Evolutionary conservation across 2,797 vertebrate species (phyloP).

Genomic region (Chelidonichthys spinosus): DNA sequence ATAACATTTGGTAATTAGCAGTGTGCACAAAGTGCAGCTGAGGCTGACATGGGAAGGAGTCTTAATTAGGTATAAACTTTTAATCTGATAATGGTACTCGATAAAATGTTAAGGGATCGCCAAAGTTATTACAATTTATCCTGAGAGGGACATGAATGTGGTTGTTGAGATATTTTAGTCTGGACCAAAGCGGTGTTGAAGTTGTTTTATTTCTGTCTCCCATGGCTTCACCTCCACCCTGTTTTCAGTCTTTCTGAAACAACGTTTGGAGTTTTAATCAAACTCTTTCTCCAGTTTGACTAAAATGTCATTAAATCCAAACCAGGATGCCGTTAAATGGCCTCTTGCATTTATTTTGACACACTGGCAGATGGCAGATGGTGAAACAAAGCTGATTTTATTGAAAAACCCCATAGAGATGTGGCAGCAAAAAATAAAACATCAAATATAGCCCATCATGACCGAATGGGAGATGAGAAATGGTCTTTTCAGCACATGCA

Average conservation of each 20-base stretch:
- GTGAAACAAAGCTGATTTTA: slow-evolving; percentile 69
- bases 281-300: slow-evolving; percentile 46
- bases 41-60: background rate
- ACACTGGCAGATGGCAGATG: slow-evolving; percentile 75
- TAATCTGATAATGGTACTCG: background rate
- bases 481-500: slow-evolving; percentile 9
- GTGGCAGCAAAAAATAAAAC: slow-evolving; percentile 15
- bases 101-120: background rate
- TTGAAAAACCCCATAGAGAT: slow-evolving; percentile 55
- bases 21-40: background rate
- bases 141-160: slow-evolving; percentile 1
- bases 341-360: slow-evolving; percentile 63
- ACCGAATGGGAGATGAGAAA: slow-evolving; percentile 24
- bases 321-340: slow-evolving; percentile 56
- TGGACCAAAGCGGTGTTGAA: background rate
- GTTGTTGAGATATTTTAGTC: background rate
- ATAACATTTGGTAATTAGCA: background rate
- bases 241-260: slow-evolving; percentile 20
- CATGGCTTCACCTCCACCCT: slow-evolving; percentile 3
- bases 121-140: background rate
- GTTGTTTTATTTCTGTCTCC: slow-evolving; percentile 17
- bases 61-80: background rate
- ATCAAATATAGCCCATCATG: slow-evolving; percentile 18
- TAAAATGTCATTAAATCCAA: slow-evolving; percentile 60
- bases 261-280: too few species aligned